Evolutionary conservation across 2,113 vertebrate species (phyloP), one percentile per base, ranked within the genome.

Genomic region (Dunckerocampus dactyliophorus): DNA sequence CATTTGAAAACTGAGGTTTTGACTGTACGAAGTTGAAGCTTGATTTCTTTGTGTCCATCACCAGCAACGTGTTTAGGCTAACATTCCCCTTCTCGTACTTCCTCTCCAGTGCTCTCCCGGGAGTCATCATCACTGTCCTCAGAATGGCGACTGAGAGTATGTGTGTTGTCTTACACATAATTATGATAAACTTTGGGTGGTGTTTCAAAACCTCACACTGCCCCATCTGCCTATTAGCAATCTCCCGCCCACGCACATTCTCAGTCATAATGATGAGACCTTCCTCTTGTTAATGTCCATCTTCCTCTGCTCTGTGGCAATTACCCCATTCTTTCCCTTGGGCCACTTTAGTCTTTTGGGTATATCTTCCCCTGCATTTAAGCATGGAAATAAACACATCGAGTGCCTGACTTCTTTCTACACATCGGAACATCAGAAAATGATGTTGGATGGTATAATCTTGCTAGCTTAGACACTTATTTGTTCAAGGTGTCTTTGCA

Each of bases 251-350:
- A 0, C 43, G 37, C 66, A 65, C 58, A 58, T n/a, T 49, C 16
- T 21, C n/a, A 61, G 58, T 43, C 62, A 48, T 78, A 80, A 78
- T 62, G 81, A 82, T 3, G 49, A 76, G 20, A 46, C 51, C 62
- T 80, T 82, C 67, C 79, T 81, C 71, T 78, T 50, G 49, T 78
- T 84, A 86, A 86, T 84, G 82, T 81, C 75, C 66, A 20, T 75
- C 75, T 75, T 84, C 71, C 75, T 76, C 75, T 24, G 4, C 21
- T 4, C 54, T 8, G 43, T 39, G 52, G 62, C 71, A 81, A 79
- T 85, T 83, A 79, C 69, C 47, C 34, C 49, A 63, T 56, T 79
- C 59, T 55, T 65, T 19, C 31, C 12, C 52, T 52, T 17, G 6
- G 10, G 8, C 65, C 75, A 51, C 42, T 69, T 71, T 62, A n/a